Evolutionary conservation across 2,888 invertebrate species (phyloP), one percentile per base, ranked within the genome.

Genomic region (Ferrisia virgata): DNA sequence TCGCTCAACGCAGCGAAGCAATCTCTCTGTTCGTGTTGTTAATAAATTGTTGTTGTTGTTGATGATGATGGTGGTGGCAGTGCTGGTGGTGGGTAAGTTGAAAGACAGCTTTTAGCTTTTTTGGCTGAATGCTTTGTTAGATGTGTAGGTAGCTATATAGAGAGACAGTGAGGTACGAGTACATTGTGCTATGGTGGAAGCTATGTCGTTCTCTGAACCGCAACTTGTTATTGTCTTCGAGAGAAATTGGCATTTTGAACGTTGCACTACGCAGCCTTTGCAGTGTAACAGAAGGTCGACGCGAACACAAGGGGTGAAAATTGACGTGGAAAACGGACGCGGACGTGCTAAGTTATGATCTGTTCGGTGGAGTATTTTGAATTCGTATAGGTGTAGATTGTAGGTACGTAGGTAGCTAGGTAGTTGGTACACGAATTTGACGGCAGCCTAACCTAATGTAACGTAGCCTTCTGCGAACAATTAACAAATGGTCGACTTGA

Each of bases 41-140:
- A 72, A 72, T 33, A 33, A 72, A 72, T 72, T 33, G 33, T 64
- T 28, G 58, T 64, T 28, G 53, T n/a, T n/a, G n/a, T n/a, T n/a
- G n/a, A n/a, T n/a, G n/a, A n/a, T n/a, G n/a, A n/a, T n/a, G n/a
- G n/a, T n/a, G n/a, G n/a, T n/a, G n/a, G n/a, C n/a, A n/a, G n/a
- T n/a, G n/a, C n/a, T n/a, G n/a, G n/a, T n/a, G n/a, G n/a, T n/a
- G 72, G 33, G 72, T 33, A 33, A 72, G 25, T 64, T 64, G 58
- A 72, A 33, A 72, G 72, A 72, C 72, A 72, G 72, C 72, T 72
- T 72, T n/a, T n/a, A n/a, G n/a, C n/a, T n/a, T n/a, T n/a, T 72
- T 72, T 72, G 33, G 72, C 58, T 25, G n/a, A n/a, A n/a, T n/a
- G 58, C 58, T 64, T 64, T 64, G 58, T 25, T 4, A 5, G 28